Conservation (phyloP, 2,797 vertebrate genomes). For the Dendrocincla tyrannina region DNA sequence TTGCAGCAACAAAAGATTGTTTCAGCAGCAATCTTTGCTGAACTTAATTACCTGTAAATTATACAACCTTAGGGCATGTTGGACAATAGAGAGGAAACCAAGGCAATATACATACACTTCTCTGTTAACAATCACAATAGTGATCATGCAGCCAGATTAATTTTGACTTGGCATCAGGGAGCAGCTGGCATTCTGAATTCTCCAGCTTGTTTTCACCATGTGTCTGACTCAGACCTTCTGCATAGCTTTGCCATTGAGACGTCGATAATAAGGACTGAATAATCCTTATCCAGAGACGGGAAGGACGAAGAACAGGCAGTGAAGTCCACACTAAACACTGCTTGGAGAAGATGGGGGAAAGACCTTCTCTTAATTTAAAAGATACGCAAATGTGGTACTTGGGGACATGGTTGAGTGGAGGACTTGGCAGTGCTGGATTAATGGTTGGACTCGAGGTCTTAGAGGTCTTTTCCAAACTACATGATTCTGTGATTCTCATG, state of each 20-base stretch:
- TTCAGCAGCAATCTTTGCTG: background rate
- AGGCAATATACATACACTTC: conserved; percentile 1
- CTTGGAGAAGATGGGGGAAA: accelerated
- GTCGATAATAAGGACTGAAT: background rate
- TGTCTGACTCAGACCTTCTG: conserved; percentile 15
- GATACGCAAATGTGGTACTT: background rate
- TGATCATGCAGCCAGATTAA: conserved; percentile 38
- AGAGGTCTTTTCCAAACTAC: background rate
- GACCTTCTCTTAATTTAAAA: background rate
- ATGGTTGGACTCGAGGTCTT: background rate
- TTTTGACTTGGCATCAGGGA: conserved; percentile 37
- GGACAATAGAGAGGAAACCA: conserved; percentile 40
- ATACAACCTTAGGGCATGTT: background rate
- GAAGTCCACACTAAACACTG: accelerated
- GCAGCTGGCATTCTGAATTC: conserved; percentile 4
- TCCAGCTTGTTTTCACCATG: conserved; percentile 2
- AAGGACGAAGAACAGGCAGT: background rate
- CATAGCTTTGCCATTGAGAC: background rate
- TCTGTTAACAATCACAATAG: conserved; percentile 45
- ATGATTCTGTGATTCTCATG: background rate
- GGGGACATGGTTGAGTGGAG: background rate
- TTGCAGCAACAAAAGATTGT: background rate
- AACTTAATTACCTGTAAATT: conserved; percentile 39
- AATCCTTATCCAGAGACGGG: background rate
- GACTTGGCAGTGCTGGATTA: background rate